Evolutionary conservation across 2,888 invertebrate species (phyloP), one percentile per base, ranked within the genome.

Genomic region (Dasysyrphus tricinctus): DNA sequence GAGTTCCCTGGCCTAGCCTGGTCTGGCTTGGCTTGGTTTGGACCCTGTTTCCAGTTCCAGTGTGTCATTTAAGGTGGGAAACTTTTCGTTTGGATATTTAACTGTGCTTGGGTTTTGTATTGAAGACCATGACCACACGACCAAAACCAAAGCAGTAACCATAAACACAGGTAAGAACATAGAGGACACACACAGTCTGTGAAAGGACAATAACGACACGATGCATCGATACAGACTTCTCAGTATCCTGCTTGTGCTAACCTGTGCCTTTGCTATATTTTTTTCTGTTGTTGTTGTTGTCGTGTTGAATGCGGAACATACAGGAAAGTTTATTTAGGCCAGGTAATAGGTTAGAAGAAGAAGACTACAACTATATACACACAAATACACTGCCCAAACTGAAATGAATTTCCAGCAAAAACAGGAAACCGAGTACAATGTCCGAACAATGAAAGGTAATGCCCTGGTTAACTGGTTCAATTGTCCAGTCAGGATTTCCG

Each of bases 391-490:
- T 29, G 7, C 29, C 12, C 42, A 39, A 47, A 61, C 34, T 19
- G 42, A 70, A 16, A 72, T 76, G 54, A 80, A 72, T 65, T 73
- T 56, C 61, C 42, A 69, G 44, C 70, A 57, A 80, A 67, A 84
- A 84, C 56, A 77, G 85, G 67, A 78, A 78, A 59, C 77, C 61
- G 16, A 57, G 74, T 57, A 86, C 86, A 86, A 75, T 78, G 82
- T 75, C 75, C 54, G 75, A 82, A 82, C 82, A 81, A 82, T 78
- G 79, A 79, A 65, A 78, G 75, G 78, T 82, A 86, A 86, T 79
- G 75, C 86, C 70, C 74, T 86, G 78, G 86, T 81, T 86, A 86
- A 86, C 86, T 86, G 86, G 86, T 86, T 78, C 86, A 86, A 86
- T 86, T 86, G 86, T 86, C 82, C 82, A 74, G 78, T 69, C 73